Evolutionary conservation across 2,888 invertebrate species (phyloP).

Genomic region (Ochropleura leucogaster): DNA sequence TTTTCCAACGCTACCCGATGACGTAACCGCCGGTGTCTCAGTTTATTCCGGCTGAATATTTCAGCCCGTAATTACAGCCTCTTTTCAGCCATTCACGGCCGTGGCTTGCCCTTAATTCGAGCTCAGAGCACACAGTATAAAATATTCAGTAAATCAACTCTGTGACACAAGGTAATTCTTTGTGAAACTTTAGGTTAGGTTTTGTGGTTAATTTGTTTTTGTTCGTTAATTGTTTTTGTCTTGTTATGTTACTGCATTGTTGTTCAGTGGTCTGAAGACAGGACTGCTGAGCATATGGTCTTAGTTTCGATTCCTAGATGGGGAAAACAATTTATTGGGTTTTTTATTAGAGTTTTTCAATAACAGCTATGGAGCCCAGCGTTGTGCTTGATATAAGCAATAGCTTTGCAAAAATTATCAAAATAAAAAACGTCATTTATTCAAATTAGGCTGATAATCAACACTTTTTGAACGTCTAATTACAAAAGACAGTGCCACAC

Average conservation of each 20-base stretch:
- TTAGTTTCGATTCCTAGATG: not conserved
- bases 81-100: slow-evolving; percentile 79
- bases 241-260: not conserved
- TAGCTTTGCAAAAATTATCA: too few species aligned
- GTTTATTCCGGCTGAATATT: slow-evolving; percentile 83
- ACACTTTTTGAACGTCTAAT: too few species aligned
- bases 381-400: too few species aligned
- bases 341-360: not conserved
- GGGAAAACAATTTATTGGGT: not conserved
- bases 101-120: slow-evolving; percentile 75
- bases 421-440: too few species aligned
- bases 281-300: not conserved
- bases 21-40: slow-evolving; percentile 78
- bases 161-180: slow-evolving; percentile 21
- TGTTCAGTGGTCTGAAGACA: not conserved
- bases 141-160: slow-evolving; percentile 56
- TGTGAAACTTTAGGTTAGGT: slow-evolving; percentile 1
- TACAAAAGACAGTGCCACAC: too few species aligned
- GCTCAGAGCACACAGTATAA: slow-evolving; percentile 60
- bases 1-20: slow-evolving; percentile 73
- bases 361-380: not conserved
- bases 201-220: slow-evolving; percentile 8
- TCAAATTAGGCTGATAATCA: too few species aligned
- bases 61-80: slow-evolving; percentile 84
- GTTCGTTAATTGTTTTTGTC: not conserved